Conservation (phyloP, 2,113 vertebrate genomes). For the Quiscalus mexicanus region DNA sequence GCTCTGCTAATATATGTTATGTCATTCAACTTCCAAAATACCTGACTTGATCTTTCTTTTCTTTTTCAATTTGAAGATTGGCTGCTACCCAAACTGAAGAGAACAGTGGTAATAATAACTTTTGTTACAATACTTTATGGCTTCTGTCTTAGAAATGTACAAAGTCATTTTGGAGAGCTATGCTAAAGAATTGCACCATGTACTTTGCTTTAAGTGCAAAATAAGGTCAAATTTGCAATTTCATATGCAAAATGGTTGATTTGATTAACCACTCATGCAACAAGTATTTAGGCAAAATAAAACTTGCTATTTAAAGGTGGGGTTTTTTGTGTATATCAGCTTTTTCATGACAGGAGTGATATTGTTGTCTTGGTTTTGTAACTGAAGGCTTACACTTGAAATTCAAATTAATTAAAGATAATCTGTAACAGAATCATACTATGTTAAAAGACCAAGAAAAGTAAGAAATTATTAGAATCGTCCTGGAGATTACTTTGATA, state of each 20-base stretch:
- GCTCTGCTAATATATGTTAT: not conserved
- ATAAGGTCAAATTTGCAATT: not conserved
- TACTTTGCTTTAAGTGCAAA: not conserved
- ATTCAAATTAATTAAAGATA: not conserved
- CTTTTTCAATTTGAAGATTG: not conserved
- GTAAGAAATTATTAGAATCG: not conserved
- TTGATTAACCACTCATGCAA: not conserved
- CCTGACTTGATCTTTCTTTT: not conserved
- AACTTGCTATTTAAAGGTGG: not conserved
- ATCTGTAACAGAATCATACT: not conserved
- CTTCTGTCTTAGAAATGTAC: not conserved
- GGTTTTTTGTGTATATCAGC: not conserved
- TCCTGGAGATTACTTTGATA: not conserved
- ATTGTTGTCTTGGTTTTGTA: not conserved
- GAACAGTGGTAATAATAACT: not conserved
- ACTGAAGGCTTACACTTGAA: not conserved
- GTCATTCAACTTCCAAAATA: not conserved
- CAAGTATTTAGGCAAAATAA: not conserved
- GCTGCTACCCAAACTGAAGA: not conserved
- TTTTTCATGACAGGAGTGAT: not conserved
- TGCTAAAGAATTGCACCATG: not conserved
- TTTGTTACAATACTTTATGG: not conserved
- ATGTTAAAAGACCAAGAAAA: not conserved
- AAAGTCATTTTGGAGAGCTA: not conserved
- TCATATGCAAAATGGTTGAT: not conserved